Evolutionary conservation across 2,888 invertebrate genomes (phyloP), one percentile per base, ranked within the genome.

Genomic region (Unio delphinus): DNA sequence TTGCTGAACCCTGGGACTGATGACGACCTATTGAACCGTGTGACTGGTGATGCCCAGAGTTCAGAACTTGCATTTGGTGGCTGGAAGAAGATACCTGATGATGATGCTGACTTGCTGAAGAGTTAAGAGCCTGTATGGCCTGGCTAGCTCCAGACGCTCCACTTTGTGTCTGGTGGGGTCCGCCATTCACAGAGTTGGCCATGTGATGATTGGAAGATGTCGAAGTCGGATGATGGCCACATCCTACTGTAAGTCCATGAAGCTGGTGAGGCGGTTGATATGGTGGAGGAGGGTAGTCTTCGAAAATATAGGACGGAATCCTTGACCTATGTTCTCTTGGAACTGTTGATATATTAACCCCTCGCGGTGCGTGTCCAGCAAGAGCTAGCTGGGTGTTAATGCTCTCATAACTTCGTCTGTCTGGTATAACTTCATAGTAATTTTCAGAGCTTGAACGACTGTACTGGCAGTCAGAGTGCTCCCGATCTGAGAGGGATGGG

Each of bases 391-490:
- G 84, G 6, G 86, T 81, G 72, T 83, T 86, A 57, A 86, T 85
- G 68, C 86, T 86, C 67, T 86, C 86, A 69, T 86, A 86, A 70
- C 86, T 86, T 28, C 86, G 69, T 45, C 86, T 71, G 73, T 87
- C 86, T 4, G 86, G 86, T 64, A 87, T 87, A 4, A 87, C 86
- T 69, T 87, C 86, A 70, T 87, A 87, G 72, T 87, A 87, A 70
- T 87, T 87, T 75, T 87, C 86, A 15, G 86, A 87, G 30, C 84
- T 79, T 17, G 80, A 79, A 15, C 79, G 78, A 64, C 83, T 83
- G 68, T 84, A 84, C 70, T 85, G 85, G n/a, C 83, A 85, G 70
- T 86, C 84, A 23, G 86, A 84, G 65, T 83, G 82, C 57, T 82
- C 85, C 26, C 83, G 75, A 64, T 87, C 86, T 15, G 85, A 85